Evolutionary conservation across 2,113 vertebrate genomes (phyloP).

Genomic region (Sylvicapra grimmia): DNA sequence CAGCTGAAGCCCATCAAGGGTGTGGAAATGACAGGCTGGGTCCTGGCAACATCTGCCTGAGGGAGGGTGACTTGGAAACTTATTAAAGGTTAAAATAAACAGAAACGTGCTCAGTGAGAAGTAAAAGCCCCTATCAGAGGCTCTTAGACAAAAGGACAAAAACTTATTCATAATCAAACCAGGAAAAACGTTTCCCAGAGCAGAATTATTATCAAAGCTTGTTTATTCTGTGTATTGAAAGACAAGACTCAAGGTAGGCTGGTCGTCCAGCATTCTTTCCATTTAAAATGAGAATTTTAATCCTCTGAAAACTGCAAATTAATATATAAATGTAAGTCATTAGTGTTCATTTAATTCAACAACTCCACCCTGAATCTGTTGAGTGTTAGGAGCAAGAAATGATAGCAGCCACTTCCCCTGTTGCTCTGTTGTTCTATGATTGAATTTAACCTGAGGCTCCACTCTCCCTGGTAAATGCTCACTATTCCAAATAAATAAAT

Average conservation of each 20-base stretch:
- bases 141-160: background rate
- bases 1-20: background rate
- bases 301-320: slow-evolving; percentile 43
- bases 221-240: background rate
- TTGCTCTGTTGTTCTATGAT: background rate
- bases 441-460: background rate
- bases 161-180: background rate
- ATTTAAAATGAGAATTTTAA: slow-evolving; percentile 37
- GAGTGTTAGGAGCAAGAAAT: background rate
- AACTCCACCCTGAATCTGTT: slow-evolving; percentile 18
- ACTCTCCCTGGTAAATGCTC: too few species aligned
- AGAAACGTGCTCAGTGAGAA: background rate
- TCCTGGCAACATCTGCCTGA: background rate
- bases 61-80: background rate
- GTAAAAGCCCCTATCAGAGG: background rate
- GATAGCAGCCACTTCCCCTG: slow-evolving; percentile 22
- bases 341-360: slow-evolving; percentile 40
- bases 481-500: too few species aligned
- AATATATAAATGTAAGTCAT: slow-evolving; percentile 24
- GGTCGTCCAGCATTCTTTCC: background rate
- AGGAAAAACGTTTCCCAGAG: background rate
- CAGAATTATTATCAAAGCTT: background rate
- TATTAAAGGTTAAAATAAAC: slow-evolving; percentile 5
- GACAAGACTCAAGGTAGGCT: background rate
- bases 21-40: too few species aligned